These are phyloP conservation scores for Gymnothorax reevesii DNA, from an alignment of 2,797 vertebrate species.

Conservation along the genomic window DNA sequence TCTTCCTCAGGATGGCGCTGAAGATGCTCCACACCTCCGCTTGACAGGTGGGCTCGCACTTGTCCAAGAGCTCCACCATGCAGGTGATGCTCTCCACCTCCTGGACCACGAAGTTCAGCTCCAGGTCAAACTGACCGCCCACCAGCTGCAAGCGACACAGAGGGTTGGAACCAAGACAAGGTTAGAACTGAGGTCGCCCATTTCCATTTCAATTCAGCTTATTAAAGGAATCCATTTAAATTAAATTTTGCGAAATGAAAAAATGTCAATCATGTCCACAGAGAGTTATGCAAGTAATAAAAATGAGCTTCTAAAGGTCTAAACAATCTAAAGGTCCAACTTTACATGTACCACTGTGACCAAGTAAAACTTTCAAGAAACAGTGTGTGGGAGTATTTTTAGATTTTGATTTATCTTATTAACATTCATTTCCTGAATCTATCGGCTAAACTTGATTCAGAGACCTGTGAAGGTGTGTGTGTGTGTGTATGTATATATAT, in stretches of 20 bases:
- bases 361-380: neutral
- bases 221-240: neutral
- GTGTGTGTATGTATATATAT: too few relatives aligned
- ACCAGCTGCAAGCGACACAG: slow-evolving; percentile 78
- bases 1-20: slow-evolving; percentile 95
- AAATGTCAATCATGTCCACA: neutral
- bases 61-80: slow-evolving; percentile 93
- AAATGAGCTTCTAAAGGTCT: neutral
- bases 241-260: neutral
- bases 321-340: neutral
- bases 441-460: neutral
- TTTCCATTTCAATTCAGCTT: neutral
- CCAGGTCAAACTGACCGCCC: slow-evolving; percentile 93
- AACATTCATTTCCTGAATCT: neutral
- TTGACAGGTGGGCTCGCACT: slow-evolving; percentile 90
- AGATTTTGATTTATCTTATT: neutral
- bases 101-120: slow-evolving; percentile 99
- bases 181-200: neutral
- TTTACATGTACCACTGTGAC: neutral
- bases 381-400: neutral
- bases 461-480: neutral
- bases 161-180: neutral
- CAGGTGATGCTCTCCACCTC: slow-evolving; percentile 90
- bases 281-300: neutral
- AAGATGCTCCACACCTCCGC: slow-evolving; percentile 99